Evolutionary conservation across 2,797 vertebrate species (phyloP).

Genomic region (Rhodeus uyekii): DNA sequence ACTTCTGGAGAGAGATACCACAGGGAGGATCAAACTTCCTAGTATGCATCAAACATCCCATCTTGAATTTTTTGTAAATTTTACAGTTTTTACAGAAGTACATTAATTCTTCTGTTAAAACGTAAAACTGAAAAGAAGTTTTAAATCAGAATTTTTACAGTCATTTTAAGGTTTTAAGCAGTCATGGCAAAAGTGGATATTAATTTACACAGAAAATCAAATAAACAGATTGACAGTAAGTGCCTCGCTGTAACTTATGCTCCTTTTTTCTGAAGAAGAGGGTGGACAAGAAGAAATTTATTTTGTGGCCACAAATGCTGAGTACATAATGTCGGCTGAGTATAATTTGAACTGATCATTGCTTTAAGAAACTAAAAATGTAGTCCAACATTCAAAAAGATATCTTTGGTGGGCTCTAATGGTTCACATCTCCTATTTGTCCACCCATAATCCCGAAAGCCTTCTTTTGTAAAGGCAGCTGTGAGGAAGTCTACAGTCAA

Average conservation of each 20-base stretch:
- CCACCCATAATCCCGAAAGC: constrained; percentile 11
- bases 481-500: not conserved
- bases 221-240: too few species aligned
- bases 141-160: not conserved
- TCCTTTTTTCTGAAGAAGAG: not conserved
- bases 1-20: not conserved
- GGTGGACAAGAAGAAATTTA: not conserved
- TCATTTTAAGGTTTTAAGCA: not conserved
- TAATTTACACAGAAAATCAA: not conserved
- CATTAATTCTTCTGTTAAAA: not conserved
- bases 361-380: not conserved
- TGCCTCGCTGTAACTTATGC: not conserved
- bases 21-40: not conserved
- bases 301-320: not conserved
- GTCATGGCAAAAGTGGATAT: not conserved
- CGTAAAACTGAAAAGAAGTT: not conserved
- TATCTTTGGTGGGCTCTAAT: constrained; percentile 24
- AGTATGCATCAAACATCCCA: not conserved
- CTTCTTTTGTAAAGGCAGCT: constrained; percentile 28
- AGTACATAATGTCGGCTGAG: too few species aligned
- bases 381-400: not conserved
- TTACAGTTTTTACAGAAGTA: too few species aligned
- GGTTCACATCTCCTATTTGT: constrained; percentile 37
- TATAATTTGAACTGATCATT: not conserved
- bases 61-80: not conserved